A percentile compares a stretch with the other conserved stretches of the same genome.
Conservation (phyloP, 2,888 invertebrate genomes). For the Hermaeophaga mercurialis region DNA sequence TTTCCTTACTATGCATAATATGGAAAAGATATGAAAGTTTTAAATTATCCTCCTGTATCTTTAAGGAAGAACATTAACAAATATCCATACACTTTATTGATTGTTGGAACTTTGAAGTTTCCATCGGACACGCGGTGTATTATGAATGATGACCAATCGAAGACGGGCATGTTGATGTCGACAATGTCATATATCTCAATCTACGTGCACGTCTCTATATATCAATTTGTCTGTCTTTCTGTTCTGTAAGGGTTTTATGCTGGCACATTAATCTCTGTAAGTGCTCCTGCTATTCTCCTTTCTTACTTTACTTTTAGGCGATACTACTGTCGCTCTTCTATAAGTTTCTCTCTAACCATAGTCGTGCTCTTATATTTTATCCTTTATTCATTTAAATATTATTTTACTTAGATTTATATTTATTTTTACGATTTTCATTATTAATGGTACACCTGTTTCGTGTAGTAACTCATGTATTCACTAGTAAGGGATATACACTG, state of each 20-base stretch:
- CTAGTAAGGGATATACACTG: no score
- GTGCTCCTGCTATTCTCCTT: constrained; percentile 40
- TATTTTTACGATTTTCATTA: not conserved
- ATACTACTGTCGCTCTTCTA: constrained; percentile 12
- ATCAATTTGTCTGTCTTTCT: constrained; percentile 56
- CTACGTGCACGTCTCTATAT: constrained; percentile 52
- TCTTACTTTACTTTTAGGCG: constrained; percentile 6
- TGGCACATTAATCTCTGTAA: constrained; percentile 54
- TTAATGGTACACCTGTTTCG: not conserved
- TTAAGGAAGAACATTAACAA: no score
- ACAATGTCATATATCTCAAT: constrained; percentile 54
- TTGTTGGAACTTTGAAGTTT: constrained; percentile 43
- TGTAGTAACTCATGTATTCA: not conserved
- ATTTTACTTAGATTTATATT: not conserved
- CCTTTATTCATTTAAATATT: not conserved
- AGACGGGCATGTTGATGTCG: constrained; percentile 47
- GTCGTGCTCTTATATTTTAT: not conserved
- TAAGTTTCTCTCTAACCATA: not conserved
- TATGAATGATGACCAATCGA: constrained; percentile 54
- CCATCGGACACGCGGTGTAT: constrained; percentile 46
- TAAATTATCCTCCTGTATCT: no score
- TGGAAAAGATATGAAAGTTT: no score
- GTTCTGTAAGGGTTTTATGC: constrained; percentile 45
- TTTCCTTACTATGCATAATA: no score
- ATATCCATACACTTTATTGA: no score